These are phyloP conservation scores for Probosciger aterrimus DNA, from an alignment of 2,113 vertebrate genomes.

Conservation along the genomic window DNA sequence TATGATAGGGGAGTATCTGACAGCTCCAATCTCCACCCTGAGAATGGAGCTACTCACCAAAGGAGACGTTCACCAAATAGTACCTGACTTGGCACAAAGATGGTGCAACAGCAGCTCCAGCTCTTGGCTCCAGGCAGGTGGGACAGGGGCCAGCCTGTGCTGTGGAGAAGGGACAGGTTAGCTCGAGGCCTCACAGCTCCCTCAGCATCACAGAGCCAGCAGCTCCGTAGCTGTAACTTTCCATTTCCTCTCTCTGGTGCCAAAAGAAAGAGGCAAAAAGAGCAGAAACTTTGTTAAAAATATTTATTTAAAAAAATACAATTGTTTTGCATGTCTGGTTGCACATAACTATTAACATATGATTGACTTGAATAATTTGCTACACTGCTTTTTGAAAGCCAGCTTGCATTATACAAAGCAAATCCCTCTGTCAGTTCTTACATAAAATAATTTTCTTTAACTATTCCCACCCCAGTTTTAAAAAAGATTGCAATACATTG, in stretches of 20 bases:
- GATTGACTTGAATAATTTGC: conserved; percentile 71
- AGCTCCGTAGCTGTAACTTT: not conserved
- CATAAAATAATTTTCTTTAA: conserved; percentile 70
- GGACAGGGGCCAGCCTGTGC: not conserved
- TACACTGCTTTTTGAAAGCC: conserved; percentile 75
- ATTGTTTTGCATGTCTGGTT: conserved; percentile 74
- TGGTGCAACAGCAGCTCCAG: rapidly evolving
- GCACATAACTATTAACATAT: conserved; percentile 75
- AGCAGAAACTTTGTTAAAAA: conserved; percentile 75
- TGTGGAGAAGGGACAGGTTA: not conserved
- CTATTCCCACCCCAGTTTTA: conserved; percentile 40
- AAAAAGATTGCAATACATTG: conserved; percentile 64
- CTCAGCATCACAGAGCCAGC: not conserved
- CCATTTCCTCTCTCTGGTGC: not conserved
- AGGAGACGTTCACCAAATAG: not conserved
- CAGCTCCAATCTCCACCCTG: not conserved
- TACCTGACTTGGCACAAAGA: not conserved
- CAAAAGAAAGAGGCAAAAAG: not conserved
- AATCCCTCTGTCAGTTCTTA: conserved; percentile 74
- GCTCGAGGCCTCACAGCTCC: not conserved
- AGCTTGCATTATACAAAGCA: conserved; percentile 74
- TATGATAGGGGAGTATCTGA: rapidly evolving
- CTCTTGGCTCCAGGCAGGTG: not conserved
- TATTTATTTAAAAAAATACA: conserved; percentile 86
- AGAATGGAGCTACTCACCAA: not conserved